Evolutionary conservation across 1,140 invertebrate species (phyloP), one percentile per base, ranked within the genome.

Genomic region (Leptopilina boulardi): DNA sequence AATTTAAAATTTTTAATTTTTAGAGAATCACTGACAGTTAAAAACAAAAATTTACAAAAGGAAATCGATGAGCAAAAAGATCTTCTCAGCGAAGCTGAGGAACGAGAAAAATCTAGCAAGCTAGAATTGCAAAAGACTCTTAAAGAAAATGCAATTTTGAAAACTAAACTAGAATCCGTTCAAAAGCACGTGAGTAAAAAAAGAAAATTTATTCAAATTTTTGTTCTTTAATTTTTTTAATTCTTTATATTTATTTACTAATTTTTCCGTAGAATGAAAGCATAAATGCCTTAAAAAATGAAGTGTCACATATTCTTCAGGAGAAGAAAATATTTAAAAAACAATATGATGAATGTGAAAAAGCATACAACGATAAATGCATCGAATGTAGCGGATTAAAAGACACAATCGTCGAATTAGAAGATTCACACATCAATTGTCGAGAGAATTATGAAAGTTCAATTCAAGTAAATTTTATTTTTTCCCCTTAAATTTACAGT

Each of bases 21-120:
- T 19, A 85, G 83, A 19, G 82, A 84, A 19, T 42, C 78, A 41
- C 59, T 77, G 38, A 82, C 18, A 30, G 75, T 80, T 26, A 76
- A 81, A 73, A 83, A 18, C 34, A 59, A 23, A 26, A 56, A 75
- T 19, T 19, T 85, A n/a, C 56, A 79, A 72, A 81, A 80, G 30
- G 85, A 86, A 70, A 80, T 80, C 76, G 83, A 86, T 26, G 81
- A 85, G 8, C 77, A 82, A 13, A 78, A 77, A 9, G 80, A 84
- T 44, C 10, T 77, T 10, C 34, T 85, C 5, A 11, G 21, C 23
- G 74, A 76, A 2, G 38, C 54, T 8, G 73, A 82, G 18, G 10
- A 77, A 42, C 75, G 75, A 6, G 81, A 83, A 47, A 70, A 77
- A 41, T 42, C 23, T 15, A 74, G 66, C 59, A 83, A 77, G 72